Evolutionary conservation across 2,797 vertebrate species (phyloP), one percentile per base, ranked within the genome.

Genomic region (Rhinatrema bivittatum): DNA sequence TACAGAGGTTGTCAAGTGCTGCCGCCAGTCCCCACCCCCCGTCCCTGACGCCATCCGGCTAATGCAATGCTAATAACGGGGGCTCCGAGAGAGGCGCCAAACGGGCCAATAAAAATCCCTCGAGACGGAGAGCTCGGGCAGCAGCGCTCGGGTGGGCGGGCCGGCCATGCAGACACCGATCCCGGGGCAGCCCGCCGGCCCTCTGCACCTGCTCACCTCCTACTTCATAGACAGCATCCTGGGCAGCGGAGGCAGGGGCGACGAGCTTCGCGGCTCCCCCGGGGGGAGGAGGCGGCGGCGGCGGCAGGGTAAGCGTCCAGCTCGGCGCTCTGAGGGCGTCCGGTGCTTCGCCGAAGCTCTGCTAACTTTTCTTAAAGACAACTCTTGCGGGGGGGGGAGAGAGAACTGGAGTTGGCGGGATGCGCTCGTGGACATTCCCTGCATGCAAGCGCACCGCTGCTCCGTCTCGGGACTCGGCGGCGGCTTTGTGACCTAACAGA

Each of bases 141-240:
- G 13, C 32, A 17, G 25, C 24, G 34, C 15, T 6, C 16, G 24
- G 8, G 25, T n/a, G 19, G 25, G 9, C n/a, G n/a, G 48, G 10
- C 3, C 41, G 21, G n/a, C 14, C 17, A 49, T 49, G 39, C 32
- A 49, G 21, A 16, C 28, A 31, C 21, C 46, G 49, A 33, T 20
- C 39, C 10, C 26, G 5, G 31, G 33, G 42, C 27, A 36, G 38
- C 39, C 56, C 58, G 49, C 53, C 21, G 62, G 60, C 16, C 35
- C 66, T 3, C 29, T 66, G 12, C 65, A 70, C 7, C 46, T 71
- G 19, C 55, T 62, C 26, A 60, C 74, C 35, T 66, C 77, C 20
- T 70, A 65, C 41, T 74, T 71, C 51, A 68, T 80, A 39, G 74
- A 78, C 60, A 48, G 60, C 43, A 56, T 72, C 46, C 56, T 75